These are phyloP conservation scores for Kryptolebias ocellatus DNA, from an alignment of 2,797 vertebrate species.

Conservation along the genomic window DNA sequence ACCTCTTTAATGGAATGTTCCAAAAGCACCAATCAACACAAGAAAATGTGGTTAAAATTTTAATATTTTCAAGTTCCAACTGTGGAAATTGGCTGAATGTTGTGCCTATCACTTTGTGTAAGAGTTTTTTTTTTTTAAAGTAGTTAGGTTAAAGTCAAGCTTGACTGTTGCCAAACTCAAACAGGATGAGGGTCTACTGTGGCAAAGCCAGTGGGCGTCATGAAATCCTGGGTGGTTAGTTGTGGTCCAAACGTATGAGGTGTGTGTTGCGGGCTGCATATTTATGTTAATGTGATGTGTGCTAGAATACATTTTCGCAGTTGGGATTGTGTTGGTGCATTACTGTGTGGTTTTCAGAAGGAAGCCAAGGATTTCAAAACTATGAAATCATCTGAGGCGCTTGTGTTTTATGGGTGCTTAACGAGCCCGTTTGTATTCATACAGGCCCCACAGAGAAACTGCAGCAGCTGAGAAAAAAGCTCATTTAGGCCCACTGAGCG, in stretches of 20 bases:
- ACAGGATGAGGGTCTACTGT: conserved; percentile 47
- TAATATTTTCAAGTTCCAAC: conserved; percentile 18
- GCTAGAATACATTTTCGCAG: conserved; percentile 15
- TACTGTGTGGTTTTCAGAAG: conserved; percentile 57
- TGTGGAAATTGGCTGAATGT: conserved; percentile 16
- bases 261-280: conserved; percentile 3
- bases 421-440: conserved; percentile 68
- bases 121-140: not conserved
- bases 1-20: not conserved
- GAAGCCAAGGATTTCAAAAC: conserved; percentile 74
- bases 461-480: conserved; percentile 40
- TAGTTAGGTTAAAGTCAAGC: conserved; percentile 24
- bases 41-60: conserved; percentile 22
- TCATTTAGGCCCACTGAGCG: conserved; percentile 28
- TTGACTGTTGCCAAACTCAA: conserved; percentile 33
- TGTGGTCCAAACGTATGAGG: conserved; percentile 49
- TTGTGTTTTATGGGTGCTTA: conserved; percentile 72
- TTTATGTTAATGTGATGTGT: conserved; percentile 18
- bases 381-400: conserved; percentile 74
- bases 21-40: conserved; percentile 5
- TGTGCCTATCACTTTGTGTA: conserved; percentile 16
- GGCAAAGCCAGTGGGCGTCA: conserved; percentile 47
- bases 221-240: conserved; percentile 55
- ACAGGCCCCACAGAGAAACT: conserved; percentile 43
- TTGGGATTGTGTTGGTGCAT: conserved; percentile 40